Percentiles rank a stretch among this genome's conserved stretches.
phyloP scores from a whole-genome alignment of 2,113 vertebrate species.

The Eupsittula cactorum region DNA sequence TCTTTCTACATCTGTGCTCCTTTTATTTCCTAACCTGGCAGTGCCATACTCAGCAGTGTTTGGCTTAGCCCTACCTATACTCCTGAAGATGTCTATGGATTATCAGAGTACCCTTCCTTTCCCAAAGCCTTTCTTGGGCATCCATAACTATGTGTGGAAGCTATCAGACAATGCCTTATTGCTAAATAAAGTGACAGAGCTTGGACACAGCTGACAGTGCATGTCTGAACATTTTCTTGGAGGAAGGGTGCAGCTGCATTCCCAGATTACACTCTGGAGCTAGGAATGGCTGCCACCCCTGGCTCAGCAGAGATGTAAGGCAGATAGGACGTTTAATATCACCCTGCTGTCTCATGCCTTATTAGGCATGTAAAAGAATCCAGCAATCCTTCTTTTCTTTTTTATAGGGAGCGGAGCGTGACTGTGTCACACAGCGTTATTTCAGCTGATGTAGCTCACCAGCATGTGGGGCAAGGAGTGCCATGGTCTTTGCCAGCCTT shows the following conservation, averaged over 20 bases:
- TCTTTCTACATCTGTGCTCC: not conserved
- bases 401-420: not conserved
- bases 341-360: not conserved
- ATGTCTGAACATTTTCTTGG: constrained; percentile 70
- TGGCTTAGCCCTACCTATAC: not conserved
- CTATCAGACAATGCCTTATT: not conserved
- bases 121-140: not conserved
- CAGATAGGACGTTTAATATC: not conserved
- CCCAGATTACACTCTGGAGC: constrained; percentile 41
- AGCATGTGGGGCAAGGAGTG: rapidly evolving
- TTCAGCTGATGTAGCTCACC: not conserved
- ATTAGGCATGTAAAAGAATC: not conserved
- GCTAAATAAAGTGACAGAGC: constrained; percentile 62
- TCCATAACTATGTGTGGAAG: not conserved
- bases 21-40: not conserved
- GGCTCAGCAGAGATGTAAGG: not conserved
- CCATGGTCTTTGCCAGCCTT: rapidly evolving
- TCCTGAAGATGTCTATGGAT: not conserved
- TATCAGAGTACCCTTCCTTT: not conserved
- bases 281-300: not conserved
- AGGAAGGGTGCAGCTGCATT: constrained; percentile 74
- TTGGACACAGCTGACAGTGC: constrained; percentile 79
- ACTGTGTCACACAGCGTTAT: not conserved
- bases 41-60: not conserved
- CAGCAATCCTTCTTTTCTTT: not conserved